phyloP scores from a whole-genome alignment of 2,888 invertebrate genomes.

The Bellardia pandia region DNA sequence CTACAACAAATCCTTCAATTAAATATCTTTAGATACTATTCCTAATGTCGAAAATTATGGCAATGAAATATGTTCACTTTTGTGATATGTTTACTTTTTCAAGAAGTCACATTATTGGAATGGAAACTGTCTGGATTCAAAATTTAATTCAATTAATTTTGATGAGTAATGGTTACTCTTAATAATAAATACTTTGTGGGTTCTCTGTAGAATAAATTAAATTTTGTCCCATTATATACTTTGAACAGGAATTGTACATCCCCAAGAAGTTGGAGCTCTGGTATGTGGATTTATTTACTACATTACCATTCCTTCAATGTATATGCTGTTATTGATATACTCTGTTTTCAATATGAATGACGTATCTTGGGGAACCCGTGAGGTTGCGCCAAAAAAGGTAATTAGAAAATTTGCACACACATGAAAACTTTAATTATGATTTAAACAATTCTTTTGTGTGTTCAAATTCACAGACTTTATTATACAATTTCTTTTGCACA shows the following conservation, averaged over 20 bases:
- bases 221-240: background rate
- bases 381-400: conserved; percentile 85
- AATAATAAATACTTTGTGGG: too few relatives aligned
- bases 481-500: conserved; percentile 7
- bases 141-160: too few relatives aligned
- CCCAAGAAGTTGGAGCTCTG: conserved; percentile 91
- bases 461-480: conserved; percentile 10
- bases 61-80: too few relatives aligned
- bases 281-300: conserved; percentile 92
- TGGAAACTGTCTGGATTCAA: too few relatives aligned
- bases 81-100: too few relatives aligned
- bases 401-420: conserved; percentile 23
- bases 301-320: conserved; percentile 97
- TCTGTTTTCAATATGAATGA: conserved; percentile 96
- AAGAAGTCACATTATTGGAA: too few relatives aligned
- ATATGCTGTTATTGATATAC: conserved; percentile 95
- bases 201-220: background rate
- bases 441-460: conserved; percentile 39
- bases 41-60: too few relatives aligned
- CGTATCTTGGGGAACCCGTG: conserved; percentile 97
- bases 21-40: too few relatives aligned
- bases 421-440: conserved; percentile 14
- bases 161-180: too few relatives aligned
- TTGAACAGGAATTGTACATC: conserved; percentile 88
- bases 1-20: too few relatives aligned